Evolutionary conservation across 2,888 invertebrate genomes (phyloP).

Genomic region (Xanthia togata): DNA sequence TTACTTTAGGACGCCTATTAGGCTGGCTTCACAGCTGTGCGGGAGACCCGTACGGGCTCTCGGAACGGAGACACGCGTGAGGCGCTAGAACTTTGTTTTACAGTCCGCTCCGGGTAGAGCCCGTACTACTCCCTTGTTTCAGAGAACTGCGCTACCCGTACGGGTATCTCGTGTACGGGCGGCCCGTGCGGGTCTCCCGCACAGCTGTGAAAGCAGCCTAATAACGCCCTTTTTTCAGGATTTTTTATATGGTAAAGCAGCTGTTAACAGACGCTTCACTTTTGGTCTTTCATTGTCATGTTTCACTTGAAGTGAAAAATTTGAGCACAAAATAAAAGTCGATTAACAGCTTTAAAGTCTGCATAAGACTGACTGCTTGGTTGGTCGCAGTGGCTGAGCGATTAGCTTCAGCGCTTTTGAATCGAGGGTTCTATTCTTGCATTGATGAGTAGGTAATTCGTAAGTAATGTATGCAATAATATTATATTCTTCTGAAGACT

Average conservation of each 20-base stretch:
- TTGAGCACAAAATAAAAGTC: not conserved
- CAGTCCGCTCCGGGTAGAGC: too few relatives aligned
- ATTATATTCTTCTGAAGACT: not conserved
- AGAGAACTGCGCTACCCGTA: too few relatives aligned
- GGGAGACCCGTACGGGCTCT: too few relatives aligned
- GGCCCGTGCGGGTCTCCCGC: too few relatives aligned
- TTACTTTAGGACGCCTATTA: not conserved
- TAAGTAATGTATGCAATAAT: not conserved
- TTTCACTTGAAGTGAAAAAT: not conserved
- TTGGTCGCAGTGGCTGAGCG: not conserved
- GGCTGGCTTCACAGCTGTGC: too few relatives aligned
- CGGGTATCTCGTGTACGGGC: too few relatives aligned
- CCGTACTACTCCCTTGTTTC: too few relatives aligned
- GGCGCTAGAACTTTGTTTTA: too few relatives aligned
- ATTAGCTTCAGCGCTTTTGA: not conserved
- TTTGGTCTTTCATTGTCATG: not conserved
- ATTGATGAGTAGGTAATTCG: not conserved
- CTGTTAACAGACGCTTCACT: not conserved
- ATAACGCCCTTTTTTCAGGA: not conserved
- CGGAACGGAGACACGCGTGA: too few relatives aligned
- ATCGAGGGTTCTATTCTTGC: not conserved
- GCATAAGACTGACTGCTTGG: not conserved
- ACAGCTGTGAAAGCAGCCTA: too few relatives aligned
- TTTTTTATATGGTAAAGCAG: not conserved
- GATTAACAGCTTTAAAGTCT: not conserved